These are phyloP conservation scores for Tigriopus californicus DNA, from an alignment of 2,888 invertebrate genomes.

Conservation along the genomic window DNA sequence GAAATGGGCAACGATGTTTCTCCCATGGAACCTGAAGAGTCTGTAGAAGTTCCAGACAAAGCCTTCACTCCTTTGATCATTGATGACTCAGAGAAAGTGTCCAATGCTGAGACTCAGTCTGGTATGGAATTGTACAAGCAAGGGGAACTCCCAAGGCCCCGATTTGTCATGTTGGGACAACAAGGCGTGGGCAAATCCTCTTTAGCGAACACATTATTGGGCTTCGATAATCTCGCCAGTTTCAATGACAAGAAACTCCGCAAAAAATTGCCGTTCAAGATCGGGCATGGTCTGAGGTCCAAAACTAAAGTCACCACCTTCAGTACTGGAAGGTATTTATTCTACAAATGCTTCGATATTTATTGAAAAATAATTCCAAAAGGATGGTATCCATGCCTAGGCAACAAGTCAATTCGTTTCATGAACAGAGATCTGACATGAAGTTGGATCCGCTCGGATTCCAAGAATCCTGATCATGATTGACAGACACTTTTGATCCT, in stretches of 20 bases:
- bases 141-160: slow-evolving; percentile 4
- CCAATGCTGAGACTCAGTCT: not conserved
- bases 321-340: slow-evolving; percentile 5
- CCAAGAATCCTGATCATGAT: no score
- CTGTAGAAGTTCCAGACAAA: not conserved
- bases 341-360: no score
- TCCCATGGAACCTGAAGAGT: no score
- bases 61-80: slow-evolving; percentile 4
- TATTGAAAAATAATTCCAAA: no score
- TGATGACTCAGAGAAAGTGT: not conserved
- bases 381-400: no score
- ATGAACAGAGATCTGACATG: no score
- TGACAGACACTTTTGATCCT: no score
- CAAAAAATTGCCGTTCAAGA: slow-evolving; percentile 4
- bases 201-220: slow-evolving; percentile 11
- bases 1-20: no score
- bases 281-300: slow-evolving; percentile 13
- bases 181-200: slow-evolving; percentile 15
- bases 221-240: slow-evolving; percentile 4
- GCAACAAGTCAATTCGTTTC: no score
- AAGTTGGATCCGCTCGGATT: no score
- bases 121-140: not conserved
- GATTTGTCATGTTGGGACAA: slow-evolving; percentile 15
- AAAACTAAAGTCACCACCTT: slow-evolving; percentile 13
- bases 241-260: not conserved